Percentiles rank a stretch among this genome's conserved stretches.
Conservation (phyloP, 2,888 invertebrate genomes). For the Diloba caeruleocephala region DNA sequence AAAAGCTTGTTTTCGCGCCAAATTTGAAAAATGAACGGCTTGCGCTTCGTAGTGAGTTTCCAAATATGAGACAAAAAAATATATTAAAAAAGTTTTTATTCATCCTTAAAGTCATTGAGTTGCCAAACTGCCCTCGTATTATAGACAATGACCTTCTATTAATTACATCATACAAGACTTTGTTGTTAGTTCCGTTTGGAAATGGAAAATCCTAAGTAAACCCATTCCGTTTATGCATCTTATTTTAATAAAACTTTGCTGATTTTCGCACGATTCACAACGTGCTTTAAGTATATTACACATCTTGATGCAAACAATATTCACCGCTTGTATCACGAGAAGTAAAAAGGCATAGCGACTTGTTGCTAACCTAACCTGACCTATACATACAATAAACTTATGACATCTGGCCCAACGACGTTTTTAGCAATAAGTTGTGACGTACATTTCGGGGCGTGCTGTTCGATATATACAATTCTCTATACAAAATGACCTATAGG, state of each 20-base stretch:
- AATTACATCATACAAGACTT: slow-evolving; percentile 66
- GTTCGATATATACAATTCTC: slow-evolving; percentile 17
- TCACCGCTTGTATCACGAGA: slow-evolving; percentile 17
- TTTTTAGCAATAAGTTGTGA: slow-evolving; percentile 67
- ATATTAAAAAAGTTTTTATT: too few relatives aligned
- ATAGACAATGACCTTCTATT: slow-evolving; percentile 18
- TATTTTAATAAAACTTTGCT: slow-evolving; percentile 58
- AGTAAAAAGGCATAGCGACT: slow-evolving; percentile 29
- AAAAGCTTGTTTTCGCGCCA: too few relatives aligned
- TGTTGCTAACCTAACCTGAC: slow-evolving; percentile 62
- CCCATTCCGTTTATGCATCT: slow-evolving; percentile 56
- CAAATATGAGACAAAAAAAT: too few relatives aligned
- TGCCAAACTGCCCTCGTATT: too few relatives aligned
- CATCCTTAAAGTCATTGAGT: too few relatives aligned
- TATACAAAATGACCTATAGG: too few relatives aligned
- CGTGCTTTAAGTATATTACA: slow-evolving; percentile 21
- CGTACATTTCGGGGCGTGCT: slow-evolving; percentile 54
- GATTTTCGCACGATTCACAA: slow-evolving; percentile 50
- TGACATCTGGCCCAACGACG: slow-evolving; percentile 68
- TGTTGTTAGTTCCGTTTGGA: slow-evolving; percentile 70
- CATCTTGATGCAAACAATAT: slow-evolving; percentile 25
- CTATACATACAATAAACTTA: slow-evolving; percentile 65
- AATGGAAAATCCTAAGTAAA: slow-evolving; percentile 69
- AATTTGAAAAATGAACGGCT: too few relatives aligned
- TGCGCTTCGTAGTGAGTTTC: too few relatives aligned